Base-by-base conservation (phyloP, 2,888 invertebrate species). In the Machimus atricapillus region DNA sequence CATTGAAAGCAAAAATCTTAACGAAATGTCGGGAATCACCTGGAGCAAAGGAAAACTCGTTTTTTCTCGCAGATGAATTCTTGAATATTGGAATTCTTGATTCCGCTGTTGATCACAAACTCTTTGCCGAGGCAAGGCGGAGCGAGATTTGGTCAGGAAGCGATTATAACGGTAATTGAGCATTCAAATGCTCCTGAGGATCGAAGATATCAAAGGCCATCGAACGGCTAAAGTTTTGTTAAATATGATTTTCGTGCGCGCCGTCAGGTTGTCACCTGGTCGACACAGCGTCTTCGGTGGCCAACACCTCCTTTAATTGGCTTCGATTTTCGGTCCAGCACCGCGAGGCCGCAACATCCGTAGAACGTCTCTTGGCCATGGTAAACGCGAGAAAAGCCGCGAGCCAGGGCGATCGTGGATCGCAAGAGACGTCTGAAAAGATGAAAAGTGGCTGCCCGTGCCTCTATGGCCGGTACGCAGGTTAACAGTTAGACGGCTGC, bases 241-340 rank as follows among this genome's bases (percentile, higher is more conserved):
- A 85, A 85, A 85, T 85, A 43, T 85, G 40, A 74, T 74, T 74
- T 85, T 85, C 85, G 85, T 82, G 82, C 66, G 37, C 66, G 23
- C 52, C 31, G 19, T 40, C 52, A 56, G 58, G 82, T 82, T 82
- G 82, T 82, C 82, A 82, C 52, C 58, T 16, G 37, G 14, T 14
- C 82, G 82, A 66, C 58, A 82, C 37, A 79, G 14, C 82, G 37
- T 82, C 58, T 46, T 40, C 85, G 37, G 37, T 74, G 27, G 74
- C 85, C 46, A 85, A 85, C 85, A 74, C 85, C 85, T 85, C 74
- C 85, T 66, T 85, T 85, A 85, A 85, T 85, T 85, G 85, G 74
- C 73, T 74, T 40, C 40, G 46, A 74, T 73, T 85, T 85, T 85
- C 74, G 85, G 74, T 74, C 58, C 73, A 27, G 31, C 74, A 74